Base-by-base conservation (phyloP, 2,888 invertebrate genomes). In the Fabriciana adippe region DNA sequence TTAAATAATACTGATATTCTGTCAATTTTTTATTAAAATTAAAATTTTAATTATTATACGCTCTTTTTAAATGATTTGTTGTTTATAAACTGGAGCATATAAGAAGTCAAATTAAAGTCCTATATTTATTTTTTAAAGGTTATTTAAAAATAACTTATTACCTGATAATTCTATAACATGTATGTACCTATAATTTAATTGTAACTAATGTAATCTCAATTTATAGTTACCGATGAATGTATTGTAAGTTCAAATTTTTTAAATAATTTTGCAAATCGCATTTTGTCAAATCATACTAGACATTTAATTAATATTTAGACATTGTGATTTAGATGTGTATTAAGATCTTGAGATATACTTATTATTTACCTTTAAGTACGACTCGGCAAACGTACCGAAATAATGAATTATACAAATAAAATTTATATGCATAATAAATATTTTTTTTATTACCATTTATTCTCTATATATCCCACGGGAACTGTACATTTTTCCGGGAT, bases 301-400 rank as follows among this genome's bases (percentile, higher is more conserved):
- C 67, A 56, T 67, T 48, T 64, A 69, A 56, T 67, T 69, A 69
- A 70, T 73, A 55, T 71, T 68, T 69, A 70, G 68, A 73, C 59
- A 71, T 73, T 76, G 75, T 76, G 76, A 76, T 76, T 75, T 76
- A 76, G 73, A 71, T 69, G 71, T 67, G 68, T 71, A 60, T 63
- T 76, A 74, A 73, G 74, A 72, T 70, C 73, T 72, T 69, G 64
- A 68, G 57, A 73, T 67, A 69, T 69, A 18, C 18, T 18, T 18
- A 60, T 64, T 72, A 59, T 73, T 66, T 69, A 66, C 61, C 55
- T 68, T 67, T 72, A 68, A 70, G 71, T 65, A 65, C 71, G 64
- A 71, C 73, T 64, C 65, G 70, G 73, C 66, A 57, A 69, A 70
- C 55, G 35, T 66, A 67, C 67, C 66, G 71, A 72, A 71, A 71